These are phyloP conservation scores for Parthenolecanium corni DNA, from an alignment of 2,888 invertebrate species.

Conservation along the genomic window DNA sequence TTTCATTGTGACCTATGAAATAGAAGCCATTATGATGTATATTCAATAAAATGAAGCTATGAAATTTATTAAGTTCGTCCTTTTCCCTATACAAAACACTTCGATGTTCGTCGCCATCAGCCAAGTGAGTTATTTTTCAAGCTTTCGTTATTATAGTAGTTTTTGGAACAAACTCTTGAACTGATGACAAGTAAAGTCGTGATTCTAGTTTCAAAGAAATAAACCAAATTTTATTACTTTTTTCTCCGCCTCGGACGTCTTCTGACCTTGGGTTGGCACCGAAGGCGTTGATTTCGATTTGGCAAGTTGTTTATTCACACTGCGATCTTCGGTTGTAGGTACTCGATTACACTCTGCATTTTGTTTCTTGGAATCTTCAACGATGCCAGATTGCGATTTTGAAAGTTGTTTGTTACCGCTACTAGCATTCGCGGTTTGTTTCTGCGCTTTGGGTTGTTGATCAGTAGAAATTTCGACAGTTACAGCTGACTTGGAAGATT, in stretches of 20 bases:
- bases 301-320: conserved; percentile 4
- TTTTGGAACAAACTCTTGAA: no score
- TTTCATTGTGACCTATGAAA: no score
- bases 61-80: no score
- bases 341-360: not conserved
- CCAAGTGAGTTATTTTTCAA: no score
- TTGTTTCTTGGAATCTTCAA: conserved; percentile 3
- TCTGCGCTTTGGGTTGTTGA: not conserved
- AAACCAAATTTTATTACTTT: conserved; percentile 3
- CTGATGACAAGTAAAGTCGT: not conserved
- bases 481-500: conserved; percentile 7
- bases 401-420: not conserved
- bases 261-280: conserved; percentile 40
- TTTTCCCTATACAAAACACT: no score
- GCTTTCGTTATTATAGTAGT: no score
- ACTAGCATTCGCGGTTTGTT: not conserved
- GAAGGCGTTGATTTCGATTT: conserved; percentile 44
- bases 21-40: no score
- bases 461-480: not conserved
- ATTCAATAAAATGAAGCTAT: no score
- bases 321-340: not conserved
- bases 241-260: conserved; percentile 14
- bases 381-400: not conserved
- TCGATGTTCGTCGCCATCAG: no score
- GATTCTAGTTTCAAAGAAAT: not conserved